Base-by-base conservation (phyloP, 2,888 invertebrate species). In the Cephus spinipes region DNA sequence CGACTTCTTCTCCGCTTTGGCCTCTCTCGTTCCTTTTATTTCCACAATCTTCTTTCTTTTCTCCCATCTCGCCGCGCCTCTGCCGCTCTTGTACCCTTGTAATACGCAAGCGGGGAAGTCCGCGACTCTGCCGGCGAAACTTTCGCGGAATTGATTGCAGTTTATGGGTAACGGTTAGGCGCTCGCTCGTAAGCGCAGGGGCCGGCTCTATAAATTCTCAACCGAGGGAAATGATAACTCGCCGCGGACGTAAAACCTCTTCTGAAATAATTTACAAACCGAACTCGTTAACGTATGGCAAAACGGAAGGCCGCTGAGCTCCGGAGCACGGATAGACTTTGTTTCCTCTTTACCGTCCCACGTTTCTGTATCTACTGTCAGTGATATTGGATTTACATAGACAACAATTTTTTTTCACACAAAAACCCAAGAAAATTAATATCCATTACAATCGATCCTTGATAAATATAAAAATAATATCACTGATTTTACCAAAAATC, bases 151-250 rank as follows among this genome's bases (percentile, higher is more conserved):
- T 84, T 86, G 87, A 85, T 87, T 81, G 83, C 81, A 80, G 81
- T 81, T 86, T 81, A 81, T 79, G 80, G 79, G 78, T 76, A 81
- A 83, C 81, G 81, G 80, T 85, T 81, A 83, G 77, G 33, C 78
- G 81, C 74, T 73, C 74, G 80, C 77, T 76, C 73, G 76, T 78
- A 79, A 33, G 73, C 74, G 12, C 32, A 32, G 69, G 71, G 69
- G 85, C 83, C 80, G 80, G 85, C 79, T 83, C 85, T 85, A 88
- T 89, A 87, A 89, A 87, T 74, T 74, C n/a, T 83, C 84, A 32
- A 84, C 81, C 76, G 79, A 81, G 84, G 86, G 82, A 89, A 89
- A 88, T 89, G 88, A 87, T 85, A 86, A 87, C 86, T 87, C 81
- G 83, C 73, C 33, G 80, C 71, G 71, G 32, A 32, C 31, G 71